Evolutionary conservation across 1,140 invertebrate genomes (phyloP).

Genomic region (Heliconius congener): DNA sequence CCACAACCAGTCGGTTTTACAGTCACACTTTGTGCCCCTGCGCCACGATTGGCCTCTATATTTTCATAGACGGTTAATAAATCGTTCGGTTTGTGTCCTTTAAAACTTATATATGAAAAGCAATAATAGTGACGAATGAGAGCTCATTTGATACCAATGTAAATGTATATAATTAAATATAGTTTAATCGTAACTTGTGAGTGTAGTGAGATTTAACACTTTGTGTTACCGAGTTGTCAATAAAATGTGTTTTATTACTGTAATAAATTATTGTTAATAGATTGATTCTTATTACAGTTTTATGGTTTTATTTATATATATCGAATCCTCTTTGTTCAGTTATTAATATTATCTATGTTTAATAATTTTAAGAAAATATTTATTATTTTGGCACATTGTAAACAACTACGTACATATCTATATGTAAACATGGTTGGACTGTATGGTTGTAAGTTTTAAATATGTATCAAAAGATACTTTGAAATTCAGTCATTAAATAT

Average conservation of each 20-base stretch:
- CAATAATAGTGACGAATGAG: slow-evolving; percentile 45
- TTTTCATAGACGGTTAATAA: background rate
- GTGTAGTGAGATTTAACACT: slow-evolving; percentile 57
- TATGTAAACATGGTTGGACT: too few species aligned
- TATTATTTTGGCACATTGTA: too few species aligned
- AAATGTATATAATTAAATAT: slow-evolving; percentile 56
- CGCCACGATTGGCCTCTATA: too few species aligned
- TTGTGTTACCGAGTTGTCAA: slow-evolving; percentile 63
- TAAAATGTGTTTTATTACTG: slow-evolving; percentile 72
- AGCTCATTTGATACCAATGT: slow-evolving; percentile 58
- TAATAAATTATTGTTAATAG: slow-evolving; percentile 80
- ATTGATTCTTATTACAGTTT: slow-evolving; percentile 69
- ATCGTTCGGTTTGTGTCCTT: slow-evolving; percentile 18
- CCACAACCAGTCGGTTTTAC: too few species aligned
- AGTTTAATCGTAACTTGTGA: slow-evolving; percentile 53
- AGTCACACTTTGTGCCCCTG: too few species aligned
- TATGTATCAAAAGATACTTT: too few species aligned
- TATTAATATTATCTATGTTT: background rate
- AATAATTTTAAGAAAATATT: background rate
- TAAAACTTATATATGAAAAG: slow-evolving; percentile 17
- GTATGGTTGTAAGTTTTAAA: too few species aligned
- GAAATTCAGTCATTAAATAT: too few species aligned
- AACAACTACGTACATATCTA: too few species aligned
- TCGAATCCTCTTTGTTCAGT: background rate
- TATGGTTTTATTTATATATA: slow-evolving; percentile 48